phyloP scores from a whole-genome alignment of 2,888 invertebrate genomes.

The Electrophaes corylata region DNA sequence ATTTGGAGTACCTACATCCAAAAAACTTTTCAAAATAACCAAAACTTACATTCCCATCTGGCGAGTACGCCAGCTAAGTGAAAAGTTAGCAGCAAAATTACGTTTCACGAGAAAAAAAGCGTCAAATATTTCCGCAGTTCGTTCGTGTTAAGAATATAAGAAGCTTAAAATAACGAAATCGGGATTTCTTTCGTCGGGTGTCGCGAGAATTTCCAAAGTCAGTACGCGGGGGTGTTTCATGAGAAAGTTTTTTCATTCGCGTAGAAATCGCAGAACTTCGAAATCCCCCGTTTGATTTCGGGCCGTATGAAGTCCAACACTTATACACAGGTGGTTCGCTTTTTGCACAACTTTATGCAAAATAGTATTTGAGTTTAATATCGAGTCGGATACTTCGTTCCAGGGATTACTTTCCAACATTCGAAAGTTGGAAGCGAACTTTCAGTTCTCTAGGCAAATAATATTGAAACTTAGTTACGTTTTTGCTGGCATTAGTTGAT shows the following conservation, averaged over 20 bases:
- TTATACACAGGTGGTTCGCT: constrained; percentile 57
- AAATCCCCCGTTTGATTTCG: constrained; percentile 58
- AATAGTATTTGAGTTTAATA: constrained; percentile 59
- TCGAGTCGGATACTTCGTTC: constrained; percentile 50
- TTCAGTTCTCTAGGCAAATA: constrained; percentile 48
- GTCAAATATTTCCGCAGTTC: constrained; percentile 50
- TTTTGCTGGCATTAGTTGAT: constrained; percentile 14
- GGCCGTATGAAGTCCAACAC: constrained; percentile 45
- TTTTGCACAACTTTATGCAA: constrained; percentile 62
- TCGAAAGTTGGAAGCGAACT: constrained; percentile 38
- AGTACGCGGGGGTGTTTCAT: constrained; percentile 40
- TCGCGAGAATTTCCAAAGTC: constrained; percentile 50
- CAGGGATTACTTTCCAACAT: constrained; percentile 52
- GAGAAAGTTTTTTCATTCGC: constrained; percentile 67
- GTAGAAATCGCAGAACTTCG: constrained; percentile 49
- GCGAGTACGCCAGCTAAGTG: constrained; percentile 66
- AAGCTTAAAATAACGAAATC: constrained; percentile 72
- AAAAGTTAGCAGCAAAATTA: constrained; percentile 74
- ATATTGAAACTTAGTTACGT: constrained; percentile 28
- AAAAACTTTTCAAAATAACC: constrained; percentile 68
- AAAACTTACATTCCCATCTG: constrained; percentile 63
- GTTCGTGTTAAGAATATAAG: constrained; percentile 71
- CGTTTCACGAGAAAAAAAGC: constrained; percentile 59
- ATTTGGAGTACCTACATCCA: constrained; percentile 70
- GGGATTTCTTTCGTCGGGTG: constrained; percentile 47